Evolutionary conservation across 30 jellyfish, hydroid and myxozoan genomes (phyloP).

Genomic region (Aurelia coerulea): DNA sequence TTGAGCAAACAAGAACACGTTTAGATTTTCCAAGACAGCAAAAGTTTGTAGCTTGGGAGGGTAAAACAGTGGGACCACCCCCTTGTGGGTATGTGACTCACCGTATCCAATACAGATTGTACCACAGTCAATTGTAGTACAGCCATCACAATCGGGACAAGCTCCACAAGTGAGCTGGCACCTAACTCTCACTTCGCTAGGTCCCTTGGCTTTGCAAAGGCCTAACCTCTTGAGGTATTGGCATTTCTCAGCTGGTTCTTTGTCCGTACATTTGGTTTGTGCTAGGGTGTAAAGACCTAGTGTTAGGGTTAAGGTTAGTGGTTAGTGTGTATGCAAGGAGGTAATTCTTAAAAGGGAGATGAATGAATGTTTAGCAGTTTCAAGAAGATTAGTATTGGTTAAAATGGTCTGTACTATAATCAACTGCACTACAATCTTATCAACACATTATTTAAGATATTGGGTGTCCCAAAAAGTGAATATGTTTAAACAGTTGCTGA

Average conservation of each 20-base stretch:
- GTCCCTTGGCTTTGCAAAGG: conserved; percentile 66
- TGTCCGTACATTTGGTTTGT: conserved; percentile 54
- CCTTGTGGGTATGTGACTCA: conserved; percentile 21
- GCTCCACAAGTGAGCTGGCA: conserved; percentile 94
- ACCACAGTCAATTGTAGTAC: conserved; percentile 59
- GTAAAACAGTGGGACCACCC: background rate
- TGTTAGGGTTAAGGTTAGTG: conserved; percentile 29
- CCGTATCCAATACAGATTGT: conserved; percentile 65
- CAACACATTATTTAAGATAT: background rate
- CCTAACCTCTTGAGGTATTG: conserved; percentile 80
- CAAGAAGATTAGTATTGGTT: too few species aligned
- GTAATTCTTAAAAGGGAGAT: background rate
- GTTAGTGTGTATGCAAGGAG: conserved; percentile 4
- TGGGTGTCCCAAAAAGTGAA: background rate
- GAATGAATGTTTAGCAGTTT: too few species aligned
- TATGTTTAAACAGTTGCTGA: background rate
- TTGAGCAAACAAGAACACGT: too few species aligned
- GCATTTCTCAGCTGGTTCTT: conserved; percentile 80
- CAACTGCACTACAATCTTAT: background rate
- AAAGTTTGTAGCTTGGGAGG: background rate
- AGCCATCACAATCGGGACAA: conserved; percentile 76
- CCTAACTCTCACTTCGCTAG: conserved; percentile 69
- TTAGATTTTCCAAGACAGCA: background rate
- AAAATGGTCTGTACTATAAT: background rate
- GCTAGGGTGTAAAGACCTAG: conserved; percentile 18